phyloP scores from a whole-genome alignment of 2,888 invertebrate genomes.

The Calliopum simillimum region DNA sequence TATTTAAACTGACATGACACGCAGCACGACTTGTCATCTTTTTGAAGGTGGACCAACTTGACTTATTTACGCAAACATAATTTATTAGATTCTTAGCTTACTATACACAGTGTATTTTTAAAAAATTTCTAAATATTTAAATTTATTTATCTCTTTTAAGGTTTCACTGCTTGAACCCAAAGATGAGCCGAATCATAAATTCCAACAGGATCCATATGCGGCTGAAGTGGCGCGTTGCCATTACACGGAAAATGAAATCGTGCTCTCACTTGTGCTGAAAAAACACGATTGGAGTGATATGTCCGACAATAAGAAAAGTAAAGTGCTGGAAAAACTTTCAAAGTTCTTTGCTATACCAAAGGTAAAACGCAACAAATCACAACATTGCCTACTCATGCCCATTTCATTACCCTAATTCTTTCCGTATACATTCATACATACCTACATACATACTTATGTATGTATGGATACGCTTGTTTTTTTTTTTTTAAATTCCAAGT shows the following conservation, averaged over 20 bases:
- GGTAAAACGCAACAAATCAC: slow-evolving; percentile 50
- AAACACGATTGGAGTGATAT: slow-evolving; percentile 63
- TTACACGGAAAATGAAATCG: slow-evolving; percentile 60
- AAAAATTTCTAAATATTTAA: slow-evolving; percentile 10
- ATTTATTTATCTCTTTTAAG: slow-evolving; percentile 46
- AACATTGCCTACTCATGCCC: slow-evolving; percentile 4
- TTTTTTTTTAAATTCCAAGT: slow-evolving; percentile 1
- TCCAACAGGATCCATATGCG: slow-evolving; percentile 58
- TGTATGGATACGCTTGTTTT: background rate
- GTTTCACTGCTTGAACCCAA: slow-evolving; percentile 60
- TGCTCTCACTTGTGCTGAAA: slow-evolving; percentile 64
- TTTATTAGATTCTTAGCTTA: too few species aligned
- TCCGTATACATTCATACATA: background rate
- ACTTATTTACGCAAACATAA: too few species aligned
- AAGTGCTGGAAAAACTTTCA: slow-evolving; percentile 63
- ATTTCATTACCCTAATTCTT: background rate
- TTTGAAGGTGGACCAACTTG: too few species aligned
- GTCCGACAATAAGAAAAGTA: slow-evolving; percentile 58
- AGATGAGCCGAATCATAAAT: slow-evolving; percentile 56
- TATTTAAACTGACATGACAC: too few species aligned
- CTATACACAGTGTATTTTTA: background rate
- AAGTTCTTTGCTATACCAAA: slow-evolving; percentile 67
- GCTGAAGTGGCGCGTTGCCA: slow-evolving; percentile 61
- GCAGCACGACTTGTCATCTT: too few species aligned
- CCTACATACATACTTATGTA: background rate